Conservation (phyloP, 2,888 invertebrate species). For the Hypercompe scribonia region DNA sequence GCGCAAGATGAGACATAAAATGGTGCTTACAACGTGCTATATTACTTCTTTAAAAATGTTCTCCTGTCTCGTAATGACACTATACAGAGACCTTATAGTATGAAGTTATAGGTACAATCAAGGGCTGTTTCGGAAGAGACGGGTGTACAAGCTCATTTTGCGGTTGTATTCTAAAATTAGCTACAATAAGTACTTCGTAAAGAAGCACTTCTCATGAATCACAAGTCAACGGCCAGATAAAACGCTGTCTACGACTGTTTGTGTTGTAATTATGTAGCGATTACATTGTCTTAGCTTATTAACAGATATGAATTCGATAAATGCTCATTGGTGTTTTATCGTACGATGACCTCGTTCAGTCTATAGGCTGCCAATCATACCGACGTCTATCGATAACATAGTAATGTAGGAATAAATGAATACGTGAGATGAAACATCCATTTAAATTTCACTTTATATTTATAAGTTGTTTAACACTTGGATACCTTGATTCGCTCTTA, state of each 20-base stretch:
- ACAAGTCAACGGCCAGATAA: slow-evolving; percentile 68
- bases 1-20: slow-evolving; percentile 40
- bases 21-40: slow-evolving; percentile 30
- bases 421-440: slow-evolving; percentile 66
- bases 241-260: slow-evolving; percentile 57
- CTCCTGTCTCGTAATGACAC: slow-evolving; percentile 26
- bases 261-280: slow-evolving; percentile 63
- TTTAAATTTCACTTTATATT: slow-evolving; percentile 75
- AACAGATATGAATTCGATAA: slow-evolving; percentile 72
- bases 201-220: slow-evolving; percentile 52
- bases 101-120: slow-evolving; percentile 19
- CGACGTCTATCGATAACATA: slow-evolving; percentile 55
- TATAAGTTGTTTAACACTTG: slow-evolving; percentile 70
- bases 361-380: slow-evolving; percentile 56
- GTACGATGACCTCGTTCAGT: slow-evolving; percentile 67
- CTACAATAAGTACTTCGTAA: slow-evolving; percentile 36
- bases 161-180: slow-evolving; percentile 44
- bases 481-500: slow-evolving; percentile 72
- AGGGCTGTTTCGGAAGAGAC: slow-evolving; percentile 20
- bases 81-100: slow-evolving; percentile 34
- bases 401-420: slow-evolving; percentile 61
- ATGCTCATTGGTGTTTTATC: slow-evolving; percentile 67
- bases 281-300: slow-evolving; percentile 71
- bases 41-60: slow-evolving; percentile 31
- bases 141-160: slow-evolving; percentile 27